Base-by-base conservation (phyloP, 2,888 invertebrate genomes). In the Brenthis hecate region DNA sequence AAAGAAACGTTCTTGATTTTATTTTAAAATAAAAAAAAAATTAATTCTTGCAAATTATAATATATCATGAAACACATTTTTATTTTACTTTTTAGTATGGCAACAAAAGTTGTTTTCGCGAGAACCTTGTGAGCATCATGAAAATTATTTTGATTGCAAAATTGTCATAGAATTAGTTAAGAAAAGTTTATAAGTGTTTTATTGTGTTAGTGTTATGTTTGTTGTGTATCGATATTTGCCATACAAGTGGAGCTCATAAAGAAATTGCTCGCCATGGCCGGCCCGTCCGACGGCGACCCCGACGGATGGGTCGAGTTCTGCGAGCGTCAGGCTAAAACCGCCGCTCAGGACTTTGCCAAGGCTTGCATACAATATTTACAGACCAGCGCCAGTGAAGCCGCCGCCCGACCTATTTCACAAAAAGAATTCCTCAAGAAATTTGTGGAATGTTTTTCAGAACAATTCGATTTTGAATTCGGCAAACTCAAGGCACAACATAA, bases 271-370 rank as follows among this genome's bases (percentile, higher is more conserved):
- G 91, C 88, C 85, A 92, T 92, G 92, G 86, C 89, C 81, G 94
- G 93, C 86, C 93, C 93, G 84, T 94, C 93, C 88, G 94, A 94
- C 83, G 94, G 94, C 80, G 94, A 94, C 76, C 86, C 93, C 84
- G 94, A 94, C 84, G 94, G 94, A 87, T 97, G 97, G 97, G 94
- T 95, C 82, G 96, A 97, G 86, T 96, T 97, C 87, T 97, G 97
- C 91, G 97, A 97, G 88, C 95, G 97, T 85, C 97, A 98, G 91
- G 97, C 97, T 70, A 95, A 95, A 80, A 94, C 95, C 72, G 96
- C 97, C 68, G 97, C 97, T 71, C 96, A 96, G 80, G 97, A 97
- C 89, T 98, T 98, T 88, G 97, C 97, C 78, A 96, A 96, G 89
- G 96, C 96, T 79, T 97, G 97, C 88, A 94, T 96, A 75, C 95